Percentiles rank a stretch among this genome's conserved stretches.
These are phyloP conservation scores for Glaucomys volans DNA, from an alignment of 2,113 vertebrate species.

Conservation along the genomic window DNA sequence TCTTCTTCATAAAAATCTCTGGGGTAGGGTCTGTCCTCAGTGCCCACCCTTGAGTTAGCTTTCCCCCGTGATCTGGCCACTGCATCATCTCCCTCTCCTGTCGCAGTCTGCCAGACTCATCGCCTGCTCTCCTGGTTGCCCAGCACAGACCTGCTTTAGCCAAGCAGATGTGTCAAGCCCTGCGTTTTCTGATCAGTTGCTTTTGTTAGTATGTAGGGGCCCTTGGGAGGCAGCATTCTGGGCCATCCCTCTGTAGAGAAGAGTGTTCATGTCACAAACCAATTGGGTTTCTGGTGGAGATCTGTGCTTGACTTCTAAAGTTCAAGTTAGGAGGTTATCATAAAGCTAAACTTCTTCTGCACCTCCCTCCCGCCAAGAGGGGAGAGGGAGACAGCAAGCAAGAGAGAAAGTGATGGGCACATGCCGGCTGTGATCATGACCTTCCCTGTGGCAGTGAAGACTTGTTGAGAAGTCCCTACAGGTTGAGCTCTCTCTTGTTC, in stretches of 20 bases:
- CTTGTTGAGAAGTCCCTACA: background rate
- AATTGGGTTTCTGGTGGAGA: background rate
- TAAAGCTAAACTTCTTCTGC: background rate
- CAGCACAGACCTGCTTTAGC: background rate
- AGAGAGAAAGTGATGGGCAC: background rate
- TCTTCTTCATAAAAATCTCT: background rate
- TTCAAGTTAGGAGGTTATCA: conserved; percentile 1
- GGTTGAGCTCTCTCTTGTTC: background rate
- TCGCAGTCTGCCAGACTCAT: background rate
- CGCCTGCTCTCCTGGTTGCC: background rate
- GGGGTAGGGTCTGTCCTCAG: background rate
- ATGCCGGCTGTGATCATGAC: background rate
- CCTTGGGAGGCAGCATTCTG: background rate
- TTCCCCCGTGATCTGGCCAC: background rate
- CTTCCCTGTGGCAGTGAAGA: conserved; percentile 15
- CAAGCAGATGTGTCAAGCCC: background rate
- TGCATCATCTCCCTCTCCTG: background rate
- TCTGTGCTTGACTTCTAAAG: background rate
- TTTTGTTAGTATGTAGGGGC: background rate
- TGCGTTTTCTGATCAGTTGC: background rate
- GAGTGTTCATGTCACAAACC: background rate
- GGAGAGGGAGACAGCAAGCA: background rate
- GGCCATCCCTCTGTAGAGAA: background rate
- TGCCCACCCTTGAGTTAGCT: no score
- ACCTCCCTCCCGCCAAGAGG: background rate